Evolutionary conservation across 1,140 invertebrate species (phyloP).

Genomic region (Centruroides sculpturatus): DNA sequence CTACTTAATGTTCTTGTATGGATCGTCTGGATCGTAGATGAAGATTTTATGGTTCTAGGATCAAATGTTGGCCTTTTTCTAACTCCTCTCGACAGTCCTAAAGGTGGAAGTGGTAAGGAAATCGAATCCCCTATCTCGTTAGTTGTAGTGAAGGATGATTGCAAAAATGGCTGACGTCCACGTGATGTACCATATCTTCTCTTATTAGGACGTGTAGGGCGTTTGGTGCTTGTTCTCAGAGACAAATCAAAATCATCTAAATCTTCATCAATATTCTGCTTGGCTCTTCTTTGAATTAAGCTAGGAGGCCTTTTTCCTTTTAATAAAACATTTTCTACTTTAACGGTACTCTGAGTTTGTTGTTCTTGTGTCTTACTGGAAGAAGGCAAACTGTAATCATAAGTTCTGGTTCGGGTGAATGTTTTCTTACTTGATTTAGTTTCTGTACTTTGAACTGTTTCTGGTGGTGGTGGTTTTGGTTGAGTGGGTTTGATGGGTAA

Average conservation of each 20-base stretch:
- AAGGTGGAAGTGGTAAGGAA: constrained; percentile 8
- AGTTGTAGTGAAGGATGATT: not conserved
- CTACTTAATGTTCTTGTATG: not conserved
- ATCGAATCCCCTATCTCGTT: not conserved
- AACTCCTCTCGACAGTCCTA: constrained; percentile 7
- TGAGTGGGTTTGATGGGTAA: too few relatives aligned
- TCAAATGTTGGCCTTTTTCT: constrained; percentile 11
- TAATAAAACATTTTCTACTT: not conserved
- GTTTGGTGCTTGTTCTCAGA: not conserved
- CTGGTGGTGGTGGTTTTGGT: too few relatives aligned
- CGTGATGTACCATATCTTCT: not conserved
- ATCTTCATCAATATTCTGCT: not conserved
- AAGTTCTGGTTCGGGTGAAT: too few relatives aligned
- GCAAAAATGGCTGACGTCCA: not conserved
- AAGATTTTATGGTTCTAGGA: constrained; percentile 8
- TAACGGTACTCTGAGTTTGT: too few relatives aligned
- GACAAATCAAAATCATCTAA: not conserved
- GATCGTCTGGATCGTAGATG: not conserved
- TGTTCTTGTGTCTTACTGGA: too few relatives aligned
- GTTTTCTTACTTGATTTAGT: too few relatives aligned
- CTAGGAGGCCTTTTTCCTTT: not conserved
- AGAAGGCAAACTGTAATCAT: too few relatives aligned
- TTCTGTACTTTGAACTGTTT: too few relatives aligned
- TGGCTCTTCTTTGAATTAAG: not conserved
- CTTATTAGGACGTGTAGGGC: not conserved